phyloP scores from a whole-genome alignment of 2,888 invertebrate genomes.

The Hypselothyrea guttata region DNA sequence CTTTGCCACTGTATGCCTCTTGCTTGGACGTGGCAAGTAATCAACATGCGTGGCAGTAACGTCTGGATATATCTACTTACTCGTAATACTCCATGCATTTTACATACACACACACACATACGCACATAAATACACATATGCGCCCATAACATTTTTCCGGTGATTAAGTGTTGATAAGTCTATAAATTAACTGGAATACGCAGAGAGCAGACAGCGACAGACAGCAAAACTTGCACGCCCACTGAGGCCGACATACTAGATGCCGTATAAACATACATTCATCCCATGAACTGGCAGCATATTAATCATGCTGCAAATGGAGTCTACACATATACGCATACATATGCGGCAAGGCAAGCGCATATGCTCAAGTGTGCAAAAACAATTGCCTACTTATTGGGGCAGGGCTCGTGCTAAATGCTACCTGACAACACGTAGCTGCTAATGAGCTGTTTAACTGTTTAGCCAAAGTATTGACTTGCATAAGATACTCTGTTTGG shows the following conservation, averaged over 20 bases:
- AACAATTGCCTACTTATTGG: conserved; percentile 56
- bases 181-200: conserved; percentile 68
- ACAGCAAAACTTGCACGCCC: conserved; percentile 3
- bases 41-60: conserved; percentile 70
- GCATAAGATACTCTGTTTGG: too few species aligned
- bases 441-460: conserved; percentile 37
- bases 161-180: conserved; percentile 78
- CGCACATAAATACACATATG: conserved; percentile 15
- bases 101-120: conserved; percentile 35
- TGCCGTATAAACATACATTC: not conserved
- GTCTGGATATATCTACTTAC: conserved; percentile 19
- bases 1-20: conserved; percentile 4
- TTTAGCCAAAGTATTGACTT: not conserved
- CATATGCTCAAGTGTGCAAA: conserved; percentile 36
- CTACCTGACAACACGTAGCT: conserved; percentile 16
- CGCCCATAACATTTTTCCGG: conserved; percentile 68
- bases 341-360: not conserved
- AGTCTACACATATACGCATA: conserved; percentile 34
- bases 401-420: conserved; percentile 5
- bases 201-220: conserved; percentile 49
- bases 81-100: conserved; percentile 51
- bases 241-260: conserved; percentile 6
- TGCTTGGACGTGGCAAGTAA: conserved; percentile 47
- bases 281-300: conserved; percentile 27
- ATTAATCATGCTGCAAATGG: conserved; percentile 63